Percentiles rank a stretch among this genome's conserved stretches.
Conservation (phyloP, 1,140 invertebrate species). For the Marisa cornuarietis region DNA sequence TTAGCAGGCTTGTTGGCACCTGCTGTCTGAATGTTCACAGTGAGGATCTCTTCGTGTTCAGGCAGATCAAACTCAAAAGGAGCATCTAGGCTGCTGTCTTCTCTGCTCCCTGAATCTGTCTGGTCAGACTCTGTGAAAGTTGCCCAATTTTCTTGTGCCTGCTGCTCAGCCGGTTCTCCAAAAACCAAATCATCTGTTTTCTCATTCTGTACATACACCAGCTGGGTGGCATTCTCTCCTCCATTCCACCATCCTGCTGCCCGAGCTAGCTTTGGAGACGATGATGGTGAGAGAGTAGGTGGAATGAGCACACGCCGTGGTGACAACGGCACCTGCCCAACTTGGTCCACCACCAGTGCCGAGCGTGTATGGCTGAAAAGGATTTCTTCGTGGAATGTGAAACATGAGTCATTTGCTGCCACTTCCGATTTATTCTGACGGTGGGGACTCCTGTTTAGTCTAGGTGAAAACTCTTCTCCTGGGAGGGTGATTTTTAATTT, state of each 20-base stretch:
- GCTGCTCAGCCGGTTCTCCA: slow-evolving; percentile 19
- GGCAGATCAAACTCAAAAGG: not conserved
- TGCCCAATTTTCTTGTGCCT: slow-evolving; percentile 41
- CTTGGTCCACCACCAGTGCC: slow-evolving; percentile 52
- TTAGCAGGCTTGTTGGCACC: slow-evolving; percentile 30
- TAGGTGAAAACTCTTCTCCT: slow-evolving; percentile 46
- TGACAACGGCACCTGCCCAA: slow-evolving; percentile 43
- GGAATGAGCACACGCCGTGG: slow-evolving; percentile 57
- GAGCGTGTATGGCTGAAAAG: slow-evolving; percentile 57
- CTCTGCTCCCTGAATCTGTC: not conserved
- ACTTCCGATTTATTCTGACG: slow-evolving; percentile 24
- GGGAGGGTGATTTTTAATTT: slow-evolving; percentile 63
- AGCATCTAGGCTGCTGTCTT: not conserved
- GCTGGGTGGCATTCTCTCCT: slow-evolving; percentile 1
- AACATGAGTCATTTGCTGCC: slow-evolving; percentile 33
- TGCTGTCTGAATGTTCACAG: slow-evolving; percentile 40
- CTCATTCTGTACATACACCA: slow-evolving; percentile 22
- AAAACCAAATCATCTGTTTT: slow-evolving; percentile 19
- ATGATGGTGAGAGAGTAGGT: slow-evolving; percentile 51
- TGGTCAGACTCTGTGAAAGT: slow-evolving; percentile 36
- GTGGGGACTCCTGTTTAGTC: slow-evolving; percentile 45
- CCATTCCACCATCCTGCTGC: slow-evolving; percentile 22
- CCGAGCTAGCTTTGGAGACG: slow-evolving; percentile 42
- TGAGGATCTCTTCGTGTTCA: slow-evolving; percentile 44
- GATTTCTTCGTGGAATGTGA: slow-evolving; percentile 56